phyloP scores from a whole-genome alignment of 2,113 vertebrate genomes.

The Scophthalmus maximus region DNA sequence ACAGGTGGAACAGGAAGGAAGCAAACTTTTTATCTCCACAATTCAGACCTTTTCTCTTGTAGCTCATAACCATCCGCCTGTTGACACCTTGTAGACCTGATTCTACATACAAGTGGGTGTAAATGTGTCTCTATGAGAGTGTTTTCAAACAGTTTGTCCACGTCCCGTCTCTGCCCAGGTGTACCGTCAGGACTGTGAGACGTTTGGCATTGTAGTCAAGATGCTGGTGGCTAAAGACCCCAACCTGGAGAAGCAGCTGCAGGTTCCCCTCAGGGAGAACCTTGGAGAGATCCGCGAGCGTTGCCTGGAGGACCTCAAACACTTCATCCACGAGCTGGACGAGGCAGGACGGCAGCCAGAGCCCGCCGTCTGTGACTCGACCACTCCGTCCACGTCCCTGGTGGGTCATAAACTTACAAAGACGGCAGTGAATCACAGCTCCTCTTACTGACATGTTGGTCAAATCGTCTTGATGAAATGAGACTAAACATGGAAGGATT shows the following conservation, averaged over 20 bases:
- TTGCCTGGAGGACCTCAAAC: slow-evolving; percentile 95
- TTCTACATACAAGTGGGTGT: neutral
- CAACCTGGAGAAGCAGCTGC: slow-evolving; percentile 92
- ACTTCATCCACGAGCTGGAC: slow-evolving; percentile 92
- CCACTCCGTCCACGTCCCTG: slow-evolving; percentile 24
- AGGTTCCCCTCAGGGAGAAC: slow-evolving; percentile 94
- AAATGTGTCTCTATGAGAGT: slow-evolving; percentile 11
- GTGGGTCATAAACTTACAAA: slow-evolving; percentile 66
- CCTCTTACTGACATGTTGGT: slow-evolving; percentile 45
- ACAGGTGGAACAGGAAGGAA: slow-evolving; percentile 69
- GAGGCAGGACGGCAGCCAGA: slow-evolving; percentile 82
- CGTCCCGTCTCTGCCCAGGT: slow-evolving; percentile 79
- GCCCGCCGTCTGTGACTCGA: slow-evolving; percentile 58
- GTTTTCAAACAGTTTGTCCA: neutral
- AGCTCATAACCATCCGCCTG: neutral
- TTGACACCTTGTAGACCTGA: slow-evolving; percentile 3
- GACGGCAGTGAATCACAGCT: slow-evolving; percentile 54
- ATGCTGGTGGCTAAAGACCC: slow-evolving; percentile 98
- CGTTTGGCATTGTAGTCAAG: slow-evolving; percentile 98
- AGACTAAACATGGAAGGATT: slow-evolving; percentile 15
- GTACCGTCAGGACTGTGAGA: slow-evolving; percentile 97
- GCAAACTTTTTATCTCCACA: slow-evolving; percentile 20
- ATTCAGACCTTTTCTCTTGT: slow-evolving; percentile 31
- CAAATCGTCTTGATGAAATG: neutral
- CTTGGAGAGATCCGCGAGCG: slow-evolving; percentile 95